phyloP scores from a whole-genome alignment of 1,140 invertebrate species.

The Mya arenaria region DNA sequence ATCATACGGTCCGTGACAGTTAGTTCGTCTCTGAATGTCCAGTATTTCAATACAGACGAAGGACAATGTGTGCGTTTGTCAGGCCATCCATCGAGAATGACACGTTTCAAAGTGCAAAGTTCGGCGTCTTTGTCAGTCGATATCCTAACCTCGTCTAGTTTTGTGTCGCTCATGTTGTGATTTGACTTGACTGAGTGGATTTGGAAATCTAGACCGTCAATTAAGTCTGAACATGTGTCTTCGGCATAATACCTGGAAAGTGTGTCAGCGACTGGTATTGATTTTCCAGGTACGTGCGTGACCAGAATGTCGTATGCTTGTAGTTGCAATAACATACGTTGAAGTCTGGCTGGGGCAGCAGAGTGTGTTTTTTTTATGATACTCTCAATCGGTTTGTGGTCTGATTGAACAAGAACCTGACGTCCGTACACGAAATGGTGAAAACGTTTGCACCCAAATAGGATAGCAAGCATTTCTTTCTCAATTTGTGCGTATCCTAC shows the following conservation, averaged over 20 bases:
- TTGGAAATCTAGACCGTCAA: not conserved
- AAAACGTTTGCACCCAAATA: conserved; percentile 77
- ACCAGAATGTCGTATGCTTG: conserved; percentile 76
- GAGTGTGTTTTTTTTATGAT: conserved; percentile 54
- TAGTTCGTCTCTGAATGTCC: conserved; percentile 58
- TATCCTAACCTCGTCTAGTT: not conserved
- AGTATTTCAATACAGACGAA: conserved; percentile 16
- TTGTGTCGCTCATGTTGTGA: not conserved
- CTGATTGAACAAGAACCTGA: conserved; percentile 45
- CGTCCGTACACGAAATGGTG: conserved; percentile 75
- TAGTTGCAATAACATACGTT: conserved; percentile 71
- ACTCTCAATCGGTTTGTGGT: conserved; percentile 52
- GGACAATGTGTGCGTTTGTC: not conserved
- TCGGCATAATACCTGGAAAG: conserved; percentile 55
- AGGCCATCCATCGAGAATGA: conserved; percentile 49
- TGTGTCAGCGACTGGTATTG: conserved; percentile 77
- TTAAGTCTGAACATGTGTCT: not conserved
- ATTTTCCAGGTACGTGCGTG: conserved; percentile 71
- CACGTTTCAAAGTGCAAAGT: conserved; percentile 2
- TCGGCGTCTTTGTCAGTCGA: not conserved
- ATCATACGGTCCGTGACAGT: conserved; percentile 47
- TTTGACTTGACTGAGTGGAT: not conserved
- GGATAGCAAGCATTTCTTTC: conserved; percentile 81
- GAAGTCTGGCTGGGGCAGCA: conserved; percentile 42
- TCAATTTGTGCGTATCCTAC: conserved; percentile 82